These are phyloP conservation scores for Macrocentrus cingulum DNA, from an alignment of 1,140 invertebrate species.

Conservation along the genomic window DNA sequence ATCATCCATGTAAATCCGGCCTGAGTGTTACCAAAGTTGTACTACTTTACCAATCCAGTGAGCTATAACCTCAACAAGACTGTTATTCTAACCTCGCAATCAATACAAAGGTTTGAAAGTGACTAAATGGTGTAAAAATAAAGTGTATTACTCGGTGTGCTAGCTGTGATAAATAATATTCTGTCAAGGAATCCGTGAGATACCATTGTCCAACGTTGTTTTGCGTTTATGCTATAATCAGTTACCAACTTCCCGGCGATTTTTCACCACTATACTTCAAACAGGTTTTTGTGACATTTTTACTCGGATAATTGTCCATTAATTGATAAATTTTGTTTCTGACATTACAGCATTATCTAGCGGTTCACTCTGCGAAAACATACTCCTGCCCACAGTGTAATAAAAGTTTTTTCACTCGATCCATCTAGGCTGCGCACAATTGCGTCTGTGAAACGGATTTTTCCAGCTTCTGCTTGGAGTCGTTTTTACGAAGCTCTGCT, in stretches of 20 bases:
- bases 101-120: background rate
- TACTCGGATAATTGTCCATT: background rate
- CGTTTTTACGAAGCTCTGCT: slow-evolving; percentile 62
- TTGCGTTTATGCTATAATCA: slow-evolving; percentile 55
- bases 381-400: slow-evolving; percentile 59
- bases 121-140: slow-evolving; percentile 32
- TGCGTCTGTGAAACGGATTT: no score
- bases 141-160: slow-evolving; percentile 50
- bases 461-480: no score
- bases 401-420: slow-evolving; percentile 62
- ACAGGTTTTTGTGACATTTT: slow-evolving; percentile 42
- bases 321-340: slow-evolving; percentile 3
- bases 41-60: no score
- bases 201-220: slow-evolving; percentile 50
- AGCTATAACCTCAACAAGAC: no score
- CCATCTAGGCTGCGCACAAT: slow-evolving; percentile 54
- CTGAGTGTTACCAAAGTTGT: no score
- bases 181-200: slow-evolving; percentile 38
- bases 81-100: background rate
- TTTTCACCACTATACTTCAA: slow-evolving; percentile 55
- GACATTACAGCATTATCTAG: slow-evolving; percentile 65
- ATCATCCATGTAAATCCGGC: no score
- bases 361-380: slow-evolving; percentile 64
- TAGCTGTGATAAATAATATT: slow-evolving; percentile 50
- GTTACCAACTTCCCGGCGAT: slow-evolving; percentile 42